phyloP scores from a whole-genome alignment of 2,888 invertebrate species.

The Drosophila recens region DNA sequence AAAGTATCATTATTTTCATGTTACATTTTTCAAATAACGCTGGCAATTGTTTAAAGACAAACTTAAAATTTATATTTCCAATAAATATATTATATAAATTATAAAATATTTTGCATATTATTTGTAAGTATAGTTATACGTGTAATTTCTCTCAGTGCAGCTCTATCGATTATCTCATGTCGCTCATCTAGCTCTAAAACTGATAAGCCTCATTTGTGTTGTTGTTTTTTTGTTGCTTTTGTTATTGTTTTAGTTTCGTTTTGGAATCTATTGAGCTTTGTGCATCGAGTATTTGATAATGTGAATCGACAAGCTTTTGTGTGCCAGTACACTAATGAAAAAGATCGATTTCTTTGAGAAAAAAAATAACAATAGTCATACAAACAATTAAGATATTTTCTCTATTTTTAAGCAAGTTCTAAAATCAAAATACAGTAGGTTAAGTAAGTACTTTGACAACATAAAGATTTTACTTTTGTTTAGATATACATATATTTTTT shows the following conservation, averaged over 20 bases:
- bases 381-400: too few relatives aligned
- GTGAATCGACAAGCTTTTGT: slow-evolving; percentile 9
- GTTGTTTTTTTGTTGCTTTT: neutral
- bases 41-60: too few relatives aligned
- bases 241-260: slow-evolving; percentile 5
- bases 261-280: slow-evolving; percentile 11
- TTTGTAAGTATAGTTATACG: neutral
- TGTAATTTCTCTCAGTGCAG: slow-evolving; percentile 7
- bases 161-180: slow-evolving; percentile 2
- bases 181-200: slow-evolving; percentile 18
- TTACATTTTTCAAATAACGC: too few relatives aligned
- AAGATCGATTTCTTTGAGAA: too few relatives aligned
- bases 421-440: too few relatives aligned
- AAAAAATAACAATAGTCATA: too few relatives aligned
- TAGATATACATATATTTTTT: too few relatives aligned
- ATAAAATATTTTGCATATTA: neutral
- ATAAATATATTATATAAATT: too few relatives aligned
- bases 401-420: slow-evolving; percentile 55
- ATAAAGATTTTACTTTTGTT: too few relatives aligned
- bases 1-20: too few relatives aligned
- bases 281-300: slow-evolving; percentile 4
- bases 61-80: too few relatives aligned
- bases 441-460: too few relatives aligned
- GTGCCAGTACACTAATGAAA: neutral
- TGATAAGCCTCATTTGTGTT: slow-evolving; percentile 23